Evolutionary conservation across 2,888 invertebrate species (phyloP).

Genomic region (Saturnia japonica): DNA sequence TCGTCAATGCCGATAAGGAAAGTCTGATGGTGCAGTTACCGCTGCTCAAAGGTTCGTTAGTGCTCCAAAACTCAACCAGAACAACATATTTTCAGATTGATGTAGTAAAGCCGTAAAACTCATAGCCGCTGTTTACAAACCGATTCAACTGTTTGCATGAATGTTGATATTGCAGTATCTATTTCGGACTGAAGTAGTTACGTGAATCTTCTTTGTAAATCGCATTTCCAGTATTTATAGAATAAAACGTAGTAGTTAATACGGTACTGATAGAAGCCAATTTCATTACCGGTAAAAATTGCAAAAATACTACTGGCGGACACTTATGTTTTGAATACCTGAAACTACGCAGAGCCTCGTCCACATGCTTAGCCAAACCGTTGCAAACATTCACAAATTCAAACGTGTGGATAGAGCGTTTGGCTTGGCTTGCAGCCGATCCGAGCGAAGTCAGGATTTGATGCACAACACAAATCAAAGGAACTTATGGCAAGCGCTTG

Average conservation of each 20-base stretch:
- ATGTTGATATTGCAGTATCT: constrained; percentile 42
- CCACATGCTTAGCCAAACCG: too few relatives aligned
- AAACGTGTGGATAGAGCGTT: too few relatives aligned
- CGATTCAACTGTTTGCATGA: constrained; percentile 39
- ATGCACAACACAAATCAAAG: too few relatives aligned
- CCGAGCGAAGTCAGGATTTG: too few relatives aligned
- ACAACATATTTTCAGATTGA: background rate
- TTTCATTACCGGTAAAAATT: constrained; percentile 42
- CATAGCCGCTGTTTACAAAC: constrained; percentile 50
- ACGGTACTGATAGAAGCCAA: constrained; percentile 28
- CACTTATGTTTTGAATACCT: constrained; percentile 37
- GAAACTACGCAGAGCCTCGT: too few relatives aligned
- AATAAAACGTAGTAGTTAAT: constrained; percentile 28
- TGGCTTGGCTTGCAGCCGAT: too few relatives aligned
- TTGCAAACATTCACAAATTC: too few relatives aligned
- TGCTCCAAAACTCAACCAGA: constrained; percentile 28
- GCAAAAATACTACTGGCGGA: constrained; percentile 39
- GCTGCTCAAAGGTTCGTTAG: constrained; percentile 76
- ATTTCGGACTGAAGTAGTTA: constrained; percentile 43
- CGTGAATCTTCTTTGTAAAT: constrained; percentile 26
- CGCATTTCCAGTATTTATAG: constrained; percentile 31
- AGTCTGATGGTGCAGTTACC: constrained; percentile 78
- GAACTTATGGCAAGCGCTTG: too few relatives aligned
- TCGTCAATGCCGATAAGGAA: constrained; percentile 66
- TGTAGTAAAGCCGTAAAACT: constrained; percentile 16